Evolutionary conservation across 2,888 invertebrate species (phyloP).

Genomic region (Margaritifera margaritifera): DNA sequence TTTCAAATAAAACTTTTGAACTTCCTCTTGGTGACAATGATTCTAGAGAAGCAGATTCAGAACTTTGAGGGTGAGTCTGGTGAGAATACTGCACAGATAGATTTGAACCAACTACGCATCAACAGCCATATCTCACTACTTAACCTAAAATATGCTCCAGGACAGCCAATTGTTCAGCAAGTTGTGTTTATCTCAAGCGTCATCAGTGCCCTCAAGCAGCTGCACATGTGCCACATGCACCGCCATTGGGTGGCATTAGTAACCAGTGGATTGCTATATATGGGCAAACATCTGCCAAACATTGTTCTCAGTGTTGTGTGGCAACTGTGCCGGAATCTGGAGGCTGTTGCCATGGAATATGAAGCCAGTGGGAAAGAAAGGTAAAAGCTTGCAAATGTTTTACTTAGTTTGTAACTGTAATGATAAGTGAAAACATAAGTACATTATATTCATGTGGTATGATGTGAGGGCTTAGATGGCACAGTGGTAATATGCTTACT

Average conservation of each 20-base stretch:
- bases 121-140: constrained; percentile 62
- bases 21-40: constrained; percentile 82
- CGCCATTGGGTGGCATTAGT: constrained; percentile 88
- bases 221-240: constrained; percentile 83
- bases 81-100: constrained; percentile 69
- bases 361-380: constrained; percentile 38
- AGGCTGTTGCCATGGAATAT: constrained; percentile 76
- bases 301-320: constrained; percentile 85
- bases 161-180: constrained; percentile 78
- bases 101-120: constrained; percentile 59
- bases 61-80: constrained; percentile 45
- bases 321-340: constrained; percentile 86
- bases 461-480: too few species aligned
- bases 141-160: constrained; percentile 57
- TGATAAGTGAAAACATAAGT: too few species aligned
- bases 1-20: constrained; percentile 73
- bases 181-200: constrained; percentile 88
- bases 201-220: constrained; percentile 83
- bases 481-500: too few species aligned
- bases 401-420: too few species aligned
- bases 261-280: constrained; percentile 85
- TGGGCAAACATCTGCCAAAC: constrained; percentile 83
- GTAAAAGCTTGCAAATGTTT: constrained; percentile 15
- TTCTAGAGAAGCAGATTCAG: constrained; percentile 83
- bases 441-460: too few species aligned